Evolutionary conservation across 2,797 vertebrate genomes (phyloP).

Genomic region (Periparus ater): DNA sequence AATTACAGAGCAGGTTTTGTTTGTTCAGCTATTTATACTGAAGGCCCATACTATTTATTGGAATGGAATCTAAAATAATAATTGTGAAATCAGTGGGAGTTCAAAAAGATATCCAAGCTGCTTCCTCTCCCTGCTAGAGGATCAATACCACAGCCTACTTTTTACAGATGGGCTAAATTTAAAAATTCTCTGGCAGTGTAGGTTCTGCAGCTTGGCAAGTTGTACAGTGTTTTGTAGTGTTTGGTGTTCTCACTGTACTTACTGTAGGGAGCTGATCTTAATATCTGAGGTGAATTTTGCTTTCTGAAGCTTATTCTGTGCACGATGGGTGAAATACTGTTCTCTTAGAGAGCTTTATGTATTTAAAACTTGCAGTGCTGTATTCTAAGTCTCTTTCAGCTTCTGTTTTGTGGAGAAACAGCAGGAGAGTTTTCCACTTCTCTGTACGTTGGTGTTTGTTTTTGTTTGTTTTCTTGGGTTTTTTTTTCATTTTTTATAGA

Average conservation of each 20-base stretch:
- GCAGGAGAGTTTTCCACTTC: background rate
- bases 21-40: constrained; percentile 6
- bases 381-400: background rate
- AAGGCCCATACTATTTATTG: background rate
- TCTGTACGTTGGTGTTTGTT: background rate
- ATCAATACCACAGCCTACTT: constrained; percentile 4
- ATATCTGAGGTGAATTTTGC: background rate
- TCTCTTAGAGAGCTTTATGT: background rate
- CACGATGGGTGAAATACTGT: background rate
- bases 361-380: background rate
- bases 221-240: background rate
- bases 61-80: constrained; percentile 44
- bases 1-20: constrained; percentile 1
- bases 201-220: background rate
- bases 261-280: background rate
- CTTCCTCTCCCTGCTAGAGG: background rate
- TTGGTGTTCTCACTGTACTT: background rate
- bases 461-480: background rate
- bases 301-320: background rate
- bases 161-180: background rate
- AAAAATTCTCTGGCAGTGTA: background rate
- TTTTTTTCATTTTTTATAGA: background rate
- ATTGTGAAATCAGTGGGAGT: constrained; percentile 2
- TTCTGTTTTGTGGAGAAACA: background rate
- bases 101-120: background rate